phyloP scores from a whole-genome alignment of 2,113 vertebrate species.

The Equus quagga region DNA sequence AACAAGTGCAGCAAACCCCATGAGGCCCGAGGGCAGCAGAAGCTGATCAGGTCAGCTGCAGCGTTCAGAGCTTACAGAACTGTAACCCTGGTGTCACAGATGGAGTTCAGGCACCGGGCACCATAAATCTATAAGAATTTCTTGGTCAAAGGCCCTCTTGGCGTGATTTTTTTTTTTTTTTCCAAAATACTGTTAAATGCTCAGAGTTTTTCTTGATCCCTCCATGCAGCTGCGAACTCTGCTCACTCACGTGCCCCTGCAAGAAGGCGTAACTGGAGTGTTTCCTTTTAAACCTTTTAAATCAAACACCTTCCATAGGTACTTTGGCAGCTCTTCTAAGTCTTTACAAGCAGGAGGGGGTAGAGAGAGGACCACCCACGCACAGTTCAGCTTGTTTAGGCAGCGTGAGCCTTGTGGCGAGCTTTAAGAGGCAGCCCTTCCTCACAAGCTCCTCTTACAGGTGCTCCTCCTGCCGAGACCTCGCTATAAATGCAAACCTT shows the following conservation, averaged over 20 bases:
- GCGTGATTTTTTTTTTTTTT: neutral
- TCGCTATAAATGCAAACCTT: slow-evolving; percentile 55
- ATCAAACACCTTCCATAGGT: slow-evolving; percentile 77
- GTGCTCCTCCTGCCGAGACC: neutral
- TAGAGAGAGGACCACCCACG: slow-evolving; percentile 77
- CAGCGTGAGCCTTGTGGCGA: slow-evolving; percentile 1
- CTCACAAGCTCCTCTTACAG: neutral
- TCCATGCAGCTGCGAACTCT: slow-evolving; percentile 39
- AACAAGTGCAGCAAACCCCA: neutral
- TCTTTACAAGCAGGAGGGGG: slow-evolving; percentile 51
- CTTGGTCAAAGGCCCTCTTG: slow-evolving; percentile 38
- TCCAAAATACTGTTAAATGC: slow-evolving; percentile 4
- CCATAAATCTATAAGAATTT: slow-evolving; percentile 60
- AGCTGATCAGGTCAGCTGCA: neutral
- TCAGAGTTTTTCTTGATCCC: slow-evolving; percentile 35
- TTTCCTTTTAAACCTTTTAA: slow-evolving; percentile 77
- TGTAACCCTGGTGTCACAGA: neutral
- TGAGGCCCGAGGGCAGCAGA: neutral
- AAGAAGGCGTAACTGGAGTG: slow-evolving; percentile 69
- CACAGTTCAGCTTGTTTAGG: neutral
- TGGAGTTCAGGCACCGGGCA: neutral
- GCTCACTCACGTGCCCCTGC: slow-evolving; percentile 51
- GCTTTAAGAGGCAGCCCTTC: slow-evolving; percentile 5
- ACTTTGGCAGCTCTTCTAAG: slow-evolving; percentile 73
- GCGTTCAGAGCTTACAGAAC: neutral